A percentile compares a stretch with the other conserved stretches of the same genome.
Evolutionary conservation across 1,140 invertebrate genomes (phyloP).

Genomic region (Camponotus floridanus): DNA sequence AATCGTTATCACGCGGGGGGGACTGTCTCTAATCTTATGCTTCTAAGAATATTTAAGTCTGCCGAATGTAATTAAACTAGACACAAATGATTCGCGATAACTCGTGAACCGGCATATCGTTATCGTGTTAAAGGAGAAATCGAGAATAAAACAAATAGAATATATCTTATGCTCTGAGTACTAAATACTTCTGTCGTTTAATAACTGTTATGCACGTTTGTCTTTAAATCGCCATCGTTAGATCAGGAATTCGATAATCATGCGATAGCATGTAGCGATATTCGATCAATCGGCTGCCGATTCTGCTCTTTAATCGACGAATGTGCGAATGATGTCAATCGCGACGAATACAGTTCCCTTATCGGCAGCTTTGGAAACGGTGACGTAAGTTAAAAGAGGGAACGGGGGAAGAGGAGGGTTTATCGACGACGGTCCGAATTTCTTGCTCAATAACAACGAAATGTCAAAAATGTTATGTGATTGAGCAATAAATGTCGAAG

Average conservation of each 20-base stretch:
- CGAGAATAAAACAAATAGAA: not conserved
- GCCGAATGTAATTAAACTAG: constrained; percentile 37
- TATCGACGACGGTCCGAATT: constrained; percentile 54
- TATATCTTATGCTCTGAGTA: not conserved
- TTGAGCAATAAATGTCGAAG: not conserved
- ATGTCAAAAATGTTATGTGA: constrained; percentile 31
- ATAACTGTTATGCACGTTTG: not conserved
- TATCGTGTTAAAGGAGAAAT: not conserved
- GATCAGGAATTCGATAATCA: constrained; percentile 13
- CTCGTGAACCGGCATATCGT: constrained; percentile 4
- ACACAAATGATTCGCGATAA: constrained; percentile 43
- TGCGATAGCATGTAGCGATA: not conserved
- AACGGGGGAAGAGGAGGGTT: not conserved
- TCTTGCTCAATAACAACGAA: constrained; percentile 52
- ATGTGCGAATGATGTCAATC: not conserved
- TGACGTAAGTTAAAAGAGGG: constrained; percentile 57
- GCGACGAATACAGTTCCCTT: constrained; percentile 16
- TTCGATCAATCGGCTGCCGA: constrained; percentile 16
- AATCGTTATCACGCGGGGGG: not conserved
- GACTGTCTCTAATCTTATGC: not conserved
- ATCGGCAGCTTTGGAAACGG: constrained; percentile 48
- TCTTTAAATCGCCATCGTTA: not conserved
- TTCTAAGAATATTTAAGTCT: constrained; percentile 24
- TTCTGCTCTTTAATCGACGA: constrained; percentile 45
- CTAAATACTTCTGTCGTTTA: not conserved